A percentile compares a stretch with the other conserved stretches of the same genome.
Evolutionary conservation across 2,113 vertebrate genomes (phyloP).

Genomic region (Chionomys nivalis): DNA sequence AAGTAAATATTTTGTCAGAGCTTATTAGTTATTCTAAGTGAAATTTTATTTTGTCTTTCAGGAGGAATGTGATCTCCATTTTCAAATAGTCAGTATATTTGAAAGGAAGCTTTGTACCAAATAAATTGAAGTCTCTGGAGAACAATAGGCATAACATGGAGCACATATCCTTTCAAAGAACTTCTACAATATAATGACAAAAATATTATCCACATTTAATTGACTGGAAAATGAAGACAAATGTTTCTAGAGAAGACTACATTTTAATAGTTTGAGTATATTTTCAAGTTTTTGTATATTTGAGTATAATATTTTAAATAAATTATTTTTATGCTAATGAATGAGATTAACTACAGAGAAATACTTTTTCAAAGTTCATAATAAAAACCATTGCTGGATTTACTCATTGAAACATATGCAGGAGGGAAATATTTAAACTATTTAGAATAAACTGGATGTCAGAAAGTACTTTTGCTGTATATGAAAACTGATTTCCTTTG

Average conservation of each 20-base stretch:
- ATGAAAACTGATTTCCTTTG: background rate
- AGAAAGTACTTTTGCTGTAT: background rate
- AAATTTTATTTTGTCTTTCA: background rate
- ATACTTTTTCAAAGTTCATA: background rate
- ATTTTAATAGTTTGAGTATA: background rate
- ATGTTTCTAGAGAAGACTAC: background rate
- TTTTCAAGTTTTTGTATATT: background rate
- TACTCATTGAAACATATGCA: background rate
- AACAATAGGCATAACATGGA: background rate
- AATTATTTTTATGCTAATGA: background rate
- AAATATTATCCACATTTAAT: background rate
- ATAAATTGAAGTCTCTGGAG: background rate
- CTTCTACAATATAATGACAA: background rate
- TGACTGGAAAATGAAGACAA: background rate
- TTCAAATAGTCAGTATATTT: background rate
- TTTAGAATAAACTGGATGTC: background rate
- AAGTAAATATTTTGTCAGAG: background rate
- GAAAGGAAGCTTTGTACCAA: background rate
- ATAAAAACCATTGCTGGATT: background rate
- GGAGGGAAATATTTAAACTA: background rate
- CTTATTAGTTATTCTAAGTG: background rate
- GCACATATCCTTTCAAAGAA: background rate
- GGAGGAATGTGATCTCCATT: background rate
- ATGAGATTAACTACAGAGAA: constrained; percentile 1
- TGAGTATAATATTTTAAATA: background rate